Evolutionary conservation across 2,113 vertebrate species (phyloP), one percentile per base, ranked within the genome.

Genomic region (Lampris megalopsis): DNA sequence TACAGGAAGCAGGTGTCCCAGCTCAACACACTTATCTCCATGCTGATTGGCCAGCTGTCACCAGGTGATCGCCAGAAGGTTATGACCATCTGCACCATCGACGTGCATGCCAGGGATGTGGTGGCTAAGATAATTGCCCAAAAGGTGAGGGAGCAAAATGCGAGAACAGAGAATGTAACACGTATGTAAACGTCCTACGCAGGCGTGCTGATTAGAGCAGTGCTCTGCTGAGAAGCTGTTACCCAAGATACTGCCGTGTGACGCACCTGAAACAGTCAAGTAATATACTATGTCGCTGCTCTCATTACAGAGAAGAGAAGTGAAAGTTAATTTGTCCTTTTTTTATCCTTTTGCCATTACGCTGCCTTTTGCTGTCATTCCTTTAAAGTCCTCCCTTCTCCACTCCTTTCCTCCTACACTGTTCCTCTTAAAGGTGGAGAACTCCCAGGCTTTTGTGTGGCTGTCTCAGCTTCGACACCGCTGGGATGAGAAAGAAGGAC

Each of bases 71-170:
- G 97, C 42, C 98, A 98, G 93, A 99, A 99, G 75, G 93, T 98
- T 86, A 99, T 97, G 98, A 99, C 98, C 86, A 93, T 99, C 83
- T 99, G 98, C 78, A 99, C 98, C 74, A 98, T 98, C 0, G 97
- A 99, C 0, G 98, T 99, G 47, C 98, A 99, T 0, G 97, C 97
- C 38, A 95, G 98, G 68, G 98, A 99, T 0, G 97, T 99, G 82
- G 97, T 99, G 63, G 94, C 97, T 6, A 99, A 96, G 90, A 95
- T 99, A 93, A 94, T 97, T 2, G 67, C 93, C 0, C 96, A 99
- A 80, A 99, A 98, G 96, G 98, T 98, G 68, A 77, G 69, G 37
- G 3, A 7, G n/a, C 8, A 3, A 0, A 3, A 1, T 1, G 58
- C 6, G 37, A n/a, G 35, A 6, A 1, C 63, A 38, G 40, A 4